Evolutionary conservation across 2,113 vertebrate species (phyloP).

Genomic region (Neolamprologus brichardi): DNA sequence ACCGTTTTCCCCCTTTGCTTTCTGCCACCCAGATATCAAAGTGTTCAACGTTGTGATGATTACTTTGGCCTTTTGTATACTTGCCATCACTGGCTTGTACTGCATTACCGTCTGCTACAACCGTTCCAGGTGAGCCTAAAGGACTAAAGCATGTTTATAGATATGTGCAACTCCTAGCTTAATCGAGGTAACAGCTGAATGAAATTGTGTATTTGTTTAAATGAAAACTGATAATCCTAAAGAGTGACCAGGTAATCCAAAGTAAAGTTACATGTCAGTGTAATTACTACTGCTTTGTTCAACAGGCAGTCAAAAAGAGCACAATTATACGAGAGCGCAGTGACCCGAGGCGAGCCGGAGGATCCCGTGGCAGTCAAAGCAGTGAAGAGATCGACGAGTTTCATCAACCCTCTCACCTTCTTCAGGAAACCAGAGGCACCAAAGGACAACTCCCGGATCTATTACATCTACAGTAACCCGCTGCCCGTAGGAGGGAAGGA

Average conservation of each 20-base stretch:
- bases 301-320: slow-evolving; percentile 57
- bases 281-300: background rate
- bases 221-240: background rate
- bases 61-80: slow-evolving; percentile 48
- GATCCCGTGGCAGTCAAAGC: slow-evolving; percentile 42
- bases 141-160: background rate
- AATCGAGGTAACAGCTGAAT: background rate
- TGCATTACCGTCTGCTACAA: slow-evolving; percentile 59
- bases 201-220: background rate
- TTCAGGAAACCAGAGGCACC: slow-evolving; percentile 40
- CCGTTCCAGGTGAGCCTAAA: slow-evolving; percentile 47
- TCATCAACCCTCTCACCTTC: slow-evolving; percentile 55
- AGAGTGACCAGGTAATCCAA: background rate
- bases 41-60: slow-evolving; percentile 59
- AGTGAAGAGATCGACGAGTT: slow-evolving; percentile 56
- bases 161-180: background rate
- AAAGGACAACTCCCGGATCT: slow-evolving; percentile 65
- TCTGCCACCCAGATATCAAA: slow-evolving; percentile 48
- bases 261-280: background rate
- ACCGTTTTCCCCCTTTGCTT: background rate
- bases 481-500: slow-evolving; percentile 59
- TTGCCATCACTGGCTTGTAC: slow-evolving; percentile 48
- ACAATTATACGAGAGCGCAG: slow-evolving; percentile 54
- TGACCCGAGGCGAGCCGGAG: background rate
- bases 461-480: slow-evolving; percentile 75